phyloP scores from a whole-genome alignment of 2,113 vertebrate genomes.

The Alligator sinensis region DNA sequence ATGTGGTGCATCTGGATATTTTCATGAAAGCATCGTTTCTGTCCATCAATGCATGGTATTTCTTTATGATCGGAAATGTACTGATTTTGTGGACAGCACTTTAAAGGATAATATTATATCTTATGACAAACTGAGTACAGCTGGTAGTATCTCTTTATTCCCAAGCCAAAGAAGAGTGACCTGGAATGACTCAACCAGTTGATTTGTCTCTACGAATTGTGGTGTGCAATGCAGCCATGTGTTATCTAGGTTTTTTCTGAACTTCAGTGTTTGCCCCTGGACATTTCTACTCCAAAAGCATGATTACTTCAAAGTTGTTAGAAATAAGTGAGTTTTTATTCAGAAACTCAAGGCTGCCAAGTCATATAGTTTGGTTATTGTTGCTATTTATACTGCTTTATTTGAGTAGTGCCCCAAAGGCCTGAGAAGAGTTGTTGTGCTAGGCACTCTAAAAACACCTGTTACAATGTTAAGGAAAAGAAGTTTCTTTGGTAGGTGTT shows the following conservation, averaged over 20 bases:
- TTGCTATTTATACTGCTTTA: not conserved
- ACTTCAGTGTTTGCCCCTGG: not conserved
- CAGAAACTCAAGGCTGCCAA: not conserved
- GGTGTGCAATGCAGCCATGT: not conserved
- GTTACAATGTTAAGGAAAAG: no score
- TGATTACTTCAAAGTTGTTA: not conserved
- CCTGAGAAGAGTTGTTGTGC: not conserved
- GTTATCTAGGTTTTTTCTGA: not conserved
- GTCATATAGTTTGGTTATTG: not conserved
- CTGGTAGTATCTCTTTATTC: not conserved
- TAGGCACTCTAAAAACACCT: not conserved
- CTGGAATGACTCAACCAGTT: not conserved
- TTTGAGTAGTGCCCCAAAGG: not conserved
- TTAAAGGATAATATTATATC: not conserved
- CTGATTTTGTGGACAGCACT: not conserved
- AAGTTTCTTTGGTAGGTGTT: no score
- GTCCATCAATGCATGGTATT: not conserved
- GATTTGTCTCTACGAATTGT: not conserved
- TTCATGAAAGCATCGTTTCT: not conserved
- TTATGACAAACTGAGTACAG: not conserved
- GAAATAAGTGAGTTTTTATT: not conserved
- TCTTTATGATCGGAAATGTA: not conserved
- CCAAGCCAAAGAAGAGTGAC: not conserved
- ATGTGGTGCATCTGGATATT: not conserved
- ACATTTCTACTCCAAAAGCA: not conserved